Evolutionary conservation across 2,797 vertebrate genomes (phyloP).

Genomic region (Serranus cabrilla): DNA sequence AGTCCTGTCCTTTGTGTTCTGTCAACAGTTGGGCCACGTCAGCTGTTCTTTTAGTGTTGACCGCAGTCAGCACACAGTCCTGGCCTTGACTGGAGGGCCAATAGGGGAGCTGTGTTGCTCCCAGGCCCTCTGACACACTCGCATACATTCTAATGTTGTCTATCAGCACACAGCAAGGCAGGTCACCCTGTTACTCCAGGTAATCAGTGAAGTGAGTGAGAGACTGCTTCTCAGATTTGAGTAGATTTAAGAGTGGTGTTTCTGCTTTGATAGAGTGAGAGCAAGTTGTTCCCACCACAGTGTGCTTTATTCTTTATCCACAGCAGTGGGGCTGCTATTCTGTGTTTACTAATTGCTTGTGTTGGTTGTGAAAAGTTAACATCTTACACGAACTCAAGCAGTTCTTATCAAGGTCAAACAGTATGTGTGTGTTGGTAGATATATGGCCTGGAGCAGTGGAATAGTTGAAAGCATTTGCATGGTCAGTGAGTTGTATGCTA

Average conservation of each 20-base stretch:
- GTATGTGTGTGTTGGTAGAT: conserved; percentile 1
- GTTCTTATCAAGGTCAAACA: conserved; percentile 44
- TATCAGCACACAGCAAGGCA: conserved; percentile 5
- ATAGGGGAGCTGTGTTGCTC: conserved; percentile 46
- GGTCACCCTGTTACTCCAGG: conserved; percentile 29
- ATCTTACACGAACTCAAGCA: conserved; percentile 10
- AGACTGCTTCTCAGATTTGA: not conserved
- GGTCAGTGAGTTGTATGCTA: not conserved
- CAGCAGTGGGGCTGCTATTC: not conserved
- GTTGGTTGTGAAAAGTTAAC: conserved; percentile 46
- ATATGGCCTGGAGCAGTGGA: not conserved
- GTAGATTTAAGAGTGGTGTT: not conserved
- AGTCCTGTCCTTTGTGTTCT: conserved; percentile 58
- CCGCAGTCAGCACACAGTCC: conserved; percentile 66
- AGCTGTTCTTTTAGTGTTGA: conserved; percentile 81
- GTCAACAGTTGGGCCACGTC: conserved; percentile 77
- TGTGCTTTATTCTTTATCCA: conserved; percentile 28
- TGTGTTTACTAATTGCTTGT: conserved; percentile 38
- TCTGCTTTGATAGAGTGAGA: conserved; percentile 23
- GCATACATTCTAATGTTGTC: conserved; percentile 11
- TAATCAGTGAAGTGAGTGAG: conserved; percentile 30
- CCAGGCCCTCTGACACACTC: conserved; percentile 39
- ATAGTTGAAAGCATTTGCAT: conserved; percentile 9
- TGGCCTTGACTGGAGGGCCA: conserved; percentile 63
- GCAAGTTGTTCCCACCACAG: conserved; percentile 24